phyloP scores from a whole-genome alignment of 2,888 invertebrate species.

The Arctia plantaginis region DNA sequence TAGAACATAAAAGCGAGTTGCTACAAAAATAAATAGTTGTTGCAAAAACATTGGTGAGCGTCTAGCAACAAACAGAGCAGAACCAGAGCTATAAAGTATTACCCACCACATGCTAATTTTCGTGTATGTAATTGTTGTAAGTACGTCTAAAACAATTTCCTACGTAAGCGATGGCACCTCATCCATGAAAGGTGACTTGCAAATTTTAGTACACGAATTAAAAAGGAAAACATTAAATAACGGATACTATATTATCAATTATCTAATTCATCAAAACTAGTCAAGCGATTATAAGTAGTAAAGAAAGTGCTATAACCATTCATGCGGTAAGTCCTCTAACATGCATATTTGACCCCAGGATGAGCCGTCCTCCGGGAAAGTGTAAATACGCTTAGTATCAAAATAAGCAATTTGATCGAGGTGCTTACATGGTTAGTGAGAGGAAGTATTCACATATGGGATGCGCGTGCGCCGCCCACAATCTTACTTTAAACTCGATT shows the following conservation, averaged over 20 bases:
- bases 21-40: conserved; percentile 77
- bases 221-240: conserved; percentile 52
- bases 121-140: conserved; percentile 71
- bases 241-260: conserved; percentile 61
- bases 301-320: conserved; percentile 45
- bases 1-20: conserved; percentile 72
- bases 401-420: conserved; percentile 64
- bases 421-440: conserved; percentile 71
- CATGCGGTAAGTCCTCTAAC: conserved; percentile 63
- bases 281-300: conserved; percentile 56
- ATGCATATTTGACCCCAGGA: conserved; percentile 79
- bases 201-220: conserved; percentile 56
- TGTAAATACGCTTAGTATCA: conserved; percentile 48
- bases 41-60: conserved; percentile 81
- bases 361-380: conserved; percentile 80
- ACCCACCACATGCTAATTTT: conserved; percentile 84
- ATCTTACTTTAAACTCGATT: conserved; percentile 84
- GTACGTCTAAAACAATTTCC: conserved; percentile 75
- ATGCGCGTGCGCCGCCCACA: conserved; percentile 80
- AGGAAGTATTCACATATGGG: conserved; percentile 81
- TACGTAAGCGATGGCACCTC: conserved; percentile 75
- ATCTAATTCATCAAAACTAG: conserved; percentile 66
- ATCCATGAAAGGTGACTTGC: conserved; percentile 74
- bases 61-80: conserved; percentile 79
- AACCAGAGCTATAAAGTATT: conserved; percentile 81